phyloP scores from a whole-genome alignment of 2,113 vertebrate species.

The Sander vitreus region DNA sequence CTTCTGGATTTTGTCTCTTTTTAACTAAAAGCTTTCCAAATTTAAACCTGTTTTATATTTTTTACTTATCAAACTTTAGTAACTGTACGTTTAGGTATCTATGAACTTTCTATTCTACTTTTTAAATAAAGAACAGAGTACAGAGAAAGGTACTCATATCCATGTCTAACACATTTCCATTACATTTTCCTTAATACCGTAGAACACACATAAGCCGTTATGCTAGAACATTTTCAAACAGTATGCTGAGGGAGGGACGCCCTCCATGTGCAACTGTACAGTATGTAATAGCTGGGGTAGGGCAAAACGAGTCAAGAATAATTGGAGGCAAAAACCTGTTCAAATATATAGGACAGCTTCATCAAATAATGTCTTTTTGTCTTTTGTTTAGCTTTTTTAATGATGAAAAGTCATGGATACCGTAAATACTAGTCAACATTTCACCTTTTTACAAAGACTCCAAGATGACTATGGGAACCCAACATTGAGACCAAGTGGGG shows the following conservation, averaged over 20 bases:
- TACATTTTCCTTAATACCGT: conserved; percentile 23
- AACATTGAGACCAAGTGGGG: background rate
- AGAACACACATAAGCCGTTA: background rate
- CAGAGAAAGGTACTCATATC: background rate
- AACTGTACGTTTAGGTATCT: background rate
- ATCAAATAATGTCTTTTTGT: background rate
- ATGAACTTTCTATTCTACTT: background rate
- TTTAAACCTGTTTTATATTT: background rate
- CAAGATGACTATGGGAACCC: background rate
- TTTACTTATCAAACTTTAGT: background rate
- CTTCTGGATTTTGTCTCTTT: background rate
- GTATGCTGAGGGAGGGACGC: conserved; percentile 6
- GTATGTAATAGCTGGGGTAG: conserved; percentile 58
- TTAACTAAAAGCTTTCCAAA: background rate
- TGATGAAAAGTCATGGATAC: background rate
- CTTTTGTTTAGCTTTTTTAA: background rate
- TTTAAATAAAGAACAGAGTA: background rate
- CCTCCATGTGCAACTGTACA: conserved; percentile 36
- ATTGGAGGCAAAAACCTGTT: conserved; percentile 31
- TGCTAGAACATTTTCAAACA: conserved; percentile 37
- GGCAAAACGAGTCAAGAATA: conserved; percentile 45
- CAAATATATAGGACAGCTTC: background rate
- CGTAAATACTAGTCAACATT: background rate
- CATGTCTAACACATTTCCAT: background rate
- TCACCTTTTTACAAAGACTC: background rate